Conservation (phyloP, 1,140 invertebrate species). For the Dendrolimus kikuchii region DNA sequence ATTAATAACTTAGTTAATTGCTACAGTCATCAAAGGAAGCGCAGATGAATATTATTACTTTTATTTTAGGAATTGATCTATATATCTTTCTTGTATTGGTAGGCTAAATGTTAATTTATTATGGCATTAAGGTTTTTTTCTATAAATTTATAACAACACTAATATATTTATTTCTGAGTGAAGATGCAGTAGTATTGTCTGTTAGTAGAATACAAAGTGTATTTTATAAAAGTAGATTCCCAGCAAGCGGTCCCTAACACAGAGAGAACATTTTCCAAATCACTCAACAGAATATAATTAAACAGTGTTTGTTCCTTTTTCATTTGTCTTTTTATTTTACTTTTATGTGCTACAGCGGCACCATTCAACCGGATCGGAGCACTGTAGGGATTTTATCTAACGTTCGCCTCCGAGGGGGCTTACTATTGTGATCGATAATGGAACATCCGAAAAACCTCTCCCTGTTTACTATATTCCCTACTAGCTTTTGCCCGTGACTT, state of each 20-base stretch:
- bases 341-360: background rate
- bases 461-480: background rate
- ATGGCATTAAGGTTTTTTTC: no score
- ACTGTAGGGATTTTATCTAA: slow-evolving; percentile 1
- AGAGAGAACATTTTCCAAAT: no score
- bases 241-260: no score
- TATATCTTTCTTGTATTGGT: no score
- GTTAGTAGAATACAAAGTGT: no score
- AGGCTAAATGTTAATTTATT: no score
- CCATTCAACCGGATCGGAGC: slow-evolving; percentile 1
- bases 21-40: background rate
- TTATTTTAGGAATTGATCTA: no score
- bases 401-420: background rate
- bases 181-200: no score
- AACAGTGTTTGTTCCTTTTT: slow-evolving; percentile 1
- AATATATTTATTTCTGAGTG: no score
- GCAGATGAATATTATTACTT: no score
- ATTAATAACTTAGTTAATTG: slow-evolving; percentile 24
- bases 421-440: slow-evolving; percentile 14
- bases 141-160: no score
- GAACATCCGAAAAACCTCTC: slow-evolving; percentile 10
- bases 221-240: no score
- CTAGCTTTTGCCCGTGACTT: background rate
- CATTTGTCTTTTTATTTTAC: background rate
- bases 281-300: background rate